Base-by-base conservation (phyloP, 1,140 invertebrate species). In the Meteorus sp. region DNA sequence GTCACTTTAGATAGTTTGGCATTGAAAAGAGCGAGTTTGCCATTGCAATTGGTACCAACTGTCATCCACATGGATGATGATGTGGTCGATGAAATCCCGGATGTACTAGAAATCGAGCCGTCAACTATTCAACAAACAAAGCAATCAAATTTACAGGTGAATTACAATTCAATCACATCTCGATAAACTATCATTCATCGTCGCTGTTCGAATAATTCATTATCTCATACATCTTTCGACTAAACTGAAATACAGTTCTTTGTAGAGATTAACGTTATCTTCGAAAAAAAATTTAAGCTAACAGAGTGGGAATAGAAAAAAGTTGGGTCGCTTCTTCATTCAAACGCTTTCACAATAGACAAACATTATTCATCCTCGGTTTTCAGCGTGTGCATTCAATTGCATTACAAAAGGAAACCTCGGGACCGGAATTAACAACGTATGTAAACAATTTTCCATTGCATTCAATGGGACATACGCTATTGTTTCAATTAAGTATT, bases 1-100 rank as follows among this genome's bases (percentile, higher is more conserved):
- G 70, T 69, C 20, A 77, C 74, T 3, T 62, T 79, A 9, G 76
- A 79, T 50, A 74, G 75, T 60, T 61, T 79, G 19, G 77, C 76
- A n/a, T 50, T 79, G 5, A 76, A 71, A 23, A 62, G 71, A 55
- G 63, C 71, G 3, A 72, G 67, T 3, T 57, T 78, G 22, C 76
- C 76, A 11, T 44, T 78, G 11, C 67, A 69, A 23, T 60, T 78
- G 55, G 57, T 76, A 17, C 72, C 74, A 27, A 58, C 67, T 37
- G 65, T 68, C 22, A 61, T 68, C 44, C 52, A 67, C 19, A 41
- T 11, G n/a, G 57, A 56, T 41, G 65, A 69, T 35, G 58, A 61
- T 17, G 33, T 17, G 11, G 23, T 9, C 13, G 13, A 47, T 47
- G 61, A 61, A 17, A 27, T 25, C 9, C 31, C 54, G 33, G 61